phyloP scores from a whole-genome alignment of 2,888 invertebrate genomes.

The Ennomos quercinarius region DNA sequence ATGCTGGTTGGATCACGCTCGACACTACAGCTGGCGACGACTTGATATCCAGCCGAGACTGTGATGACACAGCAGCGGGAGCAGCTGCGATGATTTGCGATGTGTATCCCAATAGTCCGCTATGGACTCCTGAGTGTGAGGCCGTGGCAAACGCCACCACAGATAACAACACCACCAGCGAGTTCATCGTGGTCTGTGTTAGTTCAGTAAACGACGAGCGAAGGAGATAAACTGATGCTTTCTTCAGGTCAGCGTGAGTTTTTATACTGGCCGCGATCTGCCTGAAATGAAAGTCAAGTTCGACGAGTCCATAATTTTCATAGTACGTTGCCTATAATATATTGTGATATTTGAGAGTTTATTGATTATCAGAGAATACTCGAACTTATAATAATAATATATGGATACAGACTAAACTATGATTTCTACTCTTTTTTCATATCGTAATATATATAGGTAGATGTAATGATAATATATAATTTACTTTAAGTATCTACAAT shows the following conservation, averaged over 20 bases:
- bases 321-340: constrained; percentile 36
- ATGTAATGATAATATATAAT: no score
- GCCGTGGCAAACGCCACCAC: constrained; percentile 78
- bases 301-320: constrained; percentile 66
- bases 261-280: constrained; percentile 69
- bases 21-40: constrained; percentile 57
- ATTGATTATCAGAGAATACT: constrained; percentile 12
- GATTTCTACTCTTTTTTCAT: no score
- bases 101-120: constrained; percentile 50
- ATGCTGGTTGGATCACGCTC: constrained; percentile 33
- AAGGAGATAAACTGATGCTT: constrained; percentile 76
- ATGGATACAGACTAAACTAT: not conserved
- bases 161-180: constrained; percentile 88
- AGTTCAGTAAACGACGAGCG: constrained; percentile 71
- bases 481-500: no score
- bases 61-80: constrained; percentile 51
- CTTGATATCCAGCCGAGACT: constrained; percentile 61
- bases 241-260: constrained; percentile 61
- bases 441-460: no score
- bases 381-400: constrained; percentile 11
- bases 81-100: constrained; percentile 50
- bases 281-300: constrained; percentile 77
- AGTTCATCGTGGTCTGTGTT: constrained; percentile 87
- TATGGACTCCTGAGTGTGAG: constrained; percentile 54
- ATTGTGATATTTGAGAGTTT: constrained; percentile 26